Conservation (phyloP, 1,140 invertebrate species). For the Atta texana region DNA sequence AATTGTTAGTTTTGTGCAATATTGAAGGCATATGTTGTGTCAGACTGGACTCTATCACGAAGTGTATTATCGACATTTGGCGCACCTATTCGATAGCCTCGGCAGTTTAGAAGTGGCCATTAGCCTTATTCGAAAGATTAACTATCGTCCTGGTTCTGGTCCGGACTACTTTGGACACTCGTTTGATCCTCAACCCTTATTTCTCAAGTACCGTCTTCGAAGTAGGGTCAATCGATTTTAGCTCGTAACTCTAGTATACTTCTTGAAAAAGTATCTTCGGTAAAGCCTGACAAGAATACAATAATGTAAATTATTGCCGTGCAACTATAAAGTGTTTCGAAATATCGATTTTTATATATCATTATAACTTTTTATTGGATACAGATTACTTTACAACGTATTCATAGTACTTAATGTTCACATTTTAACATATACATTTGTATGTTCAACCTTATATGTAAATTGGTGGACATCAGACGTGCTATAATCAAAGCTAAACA, state of each 20-base stretch:
- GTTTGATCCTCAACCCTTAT: slow-evolving; percentile 41
- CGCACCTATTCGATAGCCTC: slow-evolving; percentile 72
- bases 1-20: slow-evolving; percentile 52
- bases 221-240: slow-evolving; percentile 51
- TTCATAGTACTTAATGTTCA: neutral
- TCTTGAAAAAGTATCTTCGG: slow-evolving; percentile 38
- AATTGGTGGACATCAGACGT: slow-evolving; percentile 65
- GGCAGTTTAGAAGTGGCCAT: slow-evolving; percentile 74
- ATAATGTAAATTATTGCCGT: slow-evolving; percentile 9
- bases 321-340: neutral
- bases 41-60: slow-evolving; percentile 39
- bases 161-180: slow-evolving; percentile 52
- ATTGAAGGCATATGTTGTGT: slow-evolving; percentile 62
- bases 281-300: slow-evolving; percentile 11
- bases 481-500: slow-evolving; percentile 79
- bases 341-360: neutral
- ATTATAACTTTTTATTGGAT: slow-evolving; percentile 1
- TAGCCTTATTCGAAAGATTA: slow-evolving; percentile 73
- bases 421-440: neutral
- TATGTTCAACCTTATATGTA: neutral
- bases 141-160: slow-evolving; percentile 64
- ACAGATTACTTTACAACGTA: neutral
- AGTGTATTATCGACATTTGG: slow-evolving; percentile 76
- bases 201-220: slow-evolving; percentile 41
- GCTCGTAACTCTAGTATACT: slow-evolving; percentile 50